Evolutionary conservation across 1,140 invertebrate genomes (phyloP).

Genomic region (Pararge aegeria): DNA sequence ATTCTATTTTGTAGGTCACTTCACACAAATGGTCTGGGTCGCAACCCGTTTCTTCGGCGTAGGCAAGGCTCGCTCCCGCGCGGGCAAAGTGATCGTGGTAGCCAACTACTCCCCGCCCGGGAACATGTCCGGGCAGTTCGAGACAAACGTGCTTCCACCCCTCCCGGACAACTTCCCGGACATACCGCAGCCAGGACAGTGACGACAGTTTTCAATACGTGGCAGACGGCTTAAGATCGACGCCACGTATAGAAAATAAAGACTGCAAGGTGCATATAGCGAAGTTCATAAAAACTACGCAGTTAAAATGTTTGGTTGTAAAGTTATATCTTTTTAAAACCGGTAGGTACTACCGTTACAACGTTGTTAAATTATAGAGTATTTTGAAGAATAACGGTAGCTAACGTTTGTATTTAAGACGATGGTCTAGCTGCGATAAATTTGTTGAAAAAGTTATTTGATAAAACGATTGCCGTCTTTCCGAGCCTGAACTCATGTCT

Average conservation of each 20-base stretch:
- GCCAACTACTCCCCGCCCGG: slow-evolving; percentile 90
- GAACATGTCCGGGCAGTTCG: slow-evolving; percentile 88
- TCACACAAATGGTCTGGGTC: slow-evolving; percentile 95
- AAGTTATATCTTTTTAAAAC: too few species aligned
- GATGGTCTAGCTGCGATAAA: too few species aligned
- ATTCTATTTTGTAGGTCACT: slow-evolving; percentile 85
- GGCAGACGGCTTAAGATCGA: slow-evolving; percentile 62
- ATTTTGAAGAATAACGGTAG: too few species aligned
- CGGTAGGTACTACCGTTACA: too few species aligned
- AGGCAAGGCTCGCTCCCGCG: slow-evolving; percentile 87
- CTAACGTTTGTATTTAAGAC: too few species aligned
- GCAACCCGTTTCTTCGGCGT: slow-evolving; percentile 89
- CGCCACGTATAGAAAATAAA: slow-evolving; percentile 45
- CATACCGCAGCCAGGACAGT: slow-evolving; percentile 62
- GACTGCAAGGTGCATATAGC: too few species aligned
- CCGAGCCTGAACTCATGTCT: too few species aligned
- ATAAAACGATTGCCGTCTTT: too few species aligned
- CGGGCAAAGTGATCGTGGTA: slow-evolving; percentile 89
- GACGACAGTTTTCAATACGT: slow-evolving; percentile 68
- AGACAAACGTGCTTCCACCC: slow-evolving; percentile 88
- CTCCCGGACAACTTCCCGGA: slow-evolving; percentile 80
- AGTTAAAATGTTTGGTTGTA: too few species aligned
- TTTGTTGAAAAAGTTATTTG: too few species aligned
- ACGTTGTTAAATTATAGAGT: too few species aligned
- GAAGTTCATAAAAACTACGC: too few species aligned